phyloP scores from a whole-genome alignment of 2,888 invertebrate species.

The Nephrotoma flavescens region DNA sequence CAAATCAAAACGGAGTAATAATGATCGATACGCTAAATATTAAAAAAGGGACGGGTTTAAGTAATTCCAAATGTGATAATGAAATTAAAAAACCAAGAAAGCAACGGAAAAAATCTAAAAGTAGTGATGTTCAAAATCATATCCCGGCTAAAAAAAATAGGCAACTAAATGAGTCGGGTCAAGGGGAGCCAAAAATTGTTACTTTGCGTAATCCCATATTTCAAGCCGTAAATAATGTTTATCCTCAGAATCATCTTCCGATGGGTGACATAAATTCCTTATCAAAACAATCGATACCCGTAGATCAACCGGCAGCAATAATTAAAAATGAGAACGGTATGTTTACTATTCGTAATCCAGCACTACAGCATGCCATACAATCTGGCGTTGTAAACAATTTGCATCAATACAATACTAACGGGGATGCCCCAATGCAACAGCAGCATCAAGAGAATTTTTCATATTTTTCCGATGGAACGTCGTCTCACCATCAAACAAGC shows the following conservation, averaged over 20 bases:
- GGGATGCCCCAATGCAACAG: conserved; percentile 24
- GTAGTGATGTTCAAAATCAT: conserved; percentile 16
- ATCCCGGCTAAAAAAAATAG: conserved; percentile 18
- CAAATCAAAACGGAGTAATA: conserved; percentile 24
- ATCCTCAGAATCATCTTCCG: conserved; percentile 33
- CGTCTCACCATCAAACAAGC: not conserved
- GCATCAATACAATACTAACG: conserved; percentile 26
- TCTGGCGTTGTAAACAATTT: conserved; percentile 25
- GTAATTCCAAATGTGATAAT: not conserved
- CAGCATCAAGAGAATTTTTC: conserved; percentile 7
- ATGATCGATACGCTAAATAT: conserved; percentile 25
- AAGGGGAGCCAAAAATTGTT: conserved; percentile 43
- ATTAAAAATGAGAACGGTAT: conserved; percentile 61
- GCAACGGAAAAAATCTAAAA: conserved; percentile 11
- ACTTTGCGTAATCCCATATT: conserved; percentile 69
- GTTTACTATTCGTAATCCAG: conserved; percentile 70
- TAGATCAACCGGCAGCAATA: conserved; percentile 45
- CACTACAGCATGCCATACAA: conserved; percentile 29
- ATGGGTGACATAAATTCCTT: conserved; percentile 28
- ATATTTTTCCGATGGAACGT: conserved; percentile 10
- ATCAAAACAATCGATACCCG: conserved; percentile 14
- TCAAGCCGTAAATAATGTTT: conserved; percentile 34
- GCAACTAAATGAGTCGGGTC: conserved; percentile 10
- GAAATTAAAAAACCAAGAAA: conserved; percentile 12
- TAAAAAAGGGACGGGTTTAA: not conserved